Base-by-base conservation (phyloP, 2,113 vertebrate genomes). In the Epinephelus moara region DNA sequence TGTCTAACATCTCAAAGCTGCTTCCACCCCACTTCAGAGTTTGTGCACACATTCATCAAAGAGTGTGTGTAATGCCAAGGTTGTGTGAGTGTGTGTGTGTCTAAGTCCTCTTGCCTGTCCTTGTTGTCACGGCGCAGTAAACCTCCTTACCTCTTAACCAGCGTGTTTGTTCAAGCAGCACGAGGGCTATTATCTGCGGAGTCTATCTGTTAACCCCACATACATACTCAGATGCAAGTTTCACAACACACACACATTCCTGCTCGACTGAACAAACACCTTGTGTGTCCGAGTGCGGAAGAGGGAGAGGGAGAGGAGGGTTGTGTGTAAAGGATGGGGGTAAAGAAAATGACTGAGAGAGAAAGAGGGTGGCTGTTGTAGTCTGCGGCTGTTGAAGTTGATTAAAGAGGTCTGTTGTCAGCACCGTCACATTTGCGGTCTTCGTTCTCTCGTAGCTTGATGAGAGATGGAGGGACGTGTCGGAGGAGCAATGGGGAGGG, bases 341-440 rank as follows among this genome's bases (percentile, higher is more conserved):
- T 1, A n/a, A 30, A 53, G 62, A 76, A 55, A 30, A 49, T 21
- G 66, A 52, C 63, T 55, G 72, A 21, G 70, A 64, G 37, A 67
- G 66, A 85, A 61, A 71, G 63, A 88, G 68, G 70, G 47, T 7
- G 69, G 76, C 63, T 85, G 71, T 80, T 79, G 33, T 40, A 40
- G 79, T 61, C 70, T 52, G 49, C 6, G 73, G 64, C 62, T 70
- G 84, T 21, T 56, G 62, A 19, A 42, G 72, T 21, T 89, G 86
- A 91, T 94, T 92, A 92, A 84, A 92, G 84, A 72, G 40, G 21
- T 56, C 37, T 52, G 88, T 84, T 93, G 91, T 94, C 92, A 90
- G 88, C 91, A 85, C 92, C 68, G 86, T 61, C 80, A 85, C 88
- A 91, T 94, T 85, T 91, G 49, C 6, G 1, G 25, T 45, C 75